Evolutionary conservation across 1,140 invertebrate genomes (phyloP), one percentile per base, ranked within the genome.

Genomic region (Physella acuta): DNA sequence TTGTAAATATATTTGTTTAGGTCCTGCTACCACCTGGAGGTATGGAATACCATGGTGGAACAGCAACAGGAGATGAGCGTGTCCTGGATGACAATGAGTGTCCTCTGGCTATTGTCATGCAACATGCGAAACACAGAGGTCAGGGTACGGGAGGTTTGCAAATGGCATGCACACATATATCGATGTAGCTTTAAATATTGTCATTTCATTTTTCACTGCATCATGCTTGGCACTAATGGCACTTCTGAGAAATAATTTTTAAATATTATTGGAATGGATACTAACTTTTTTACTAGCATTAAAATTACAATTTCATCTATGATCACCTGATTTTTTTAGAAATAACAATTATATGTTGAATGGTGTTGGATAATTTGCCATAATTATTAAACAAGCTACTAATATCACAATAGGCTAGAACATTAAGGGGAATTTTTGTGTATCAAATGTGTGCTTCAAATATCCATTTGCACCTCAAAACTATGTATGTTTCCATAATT

Each of bases 31-130:
- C 82, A 4, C 76, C 79, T 53, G 79, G 78, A n/a, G 80, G 81
- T 69, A 83, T 84, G 79, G 77, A 87, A 81, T 85, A 86, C 73
- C 82, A 86, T 79, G 80, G 88, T 76, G 84, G 87, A 76, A 83
- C 84, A 49, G 78, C 75, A 4, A 82, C 84, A 58, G 81, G 81
- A 26, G 82, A 86, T 79, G 95, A 98, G 85, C 95, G 95, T 81
- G 93, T 98, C 78, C 87, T 99, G 73, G 94, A 98, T 83, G 95
- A 98, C 81, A 94, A 97, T 81, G 96, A 98, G 83, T 99, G 95
- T 87, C 96, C 96, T 37, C 87, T 99, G 68, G 93, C 93, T 28
- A 97, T 98, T 81, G 80, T 85, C 33, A 80, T 84, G 74, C 79
- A 85, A 51, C 84, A 85, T 77, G 79, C 83, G 24, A 79, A 83